Evolutionary conservation across 2,888 invertebrate species (phyloP).

Genomic region (Chrysomela aeneicollis): DNA sequence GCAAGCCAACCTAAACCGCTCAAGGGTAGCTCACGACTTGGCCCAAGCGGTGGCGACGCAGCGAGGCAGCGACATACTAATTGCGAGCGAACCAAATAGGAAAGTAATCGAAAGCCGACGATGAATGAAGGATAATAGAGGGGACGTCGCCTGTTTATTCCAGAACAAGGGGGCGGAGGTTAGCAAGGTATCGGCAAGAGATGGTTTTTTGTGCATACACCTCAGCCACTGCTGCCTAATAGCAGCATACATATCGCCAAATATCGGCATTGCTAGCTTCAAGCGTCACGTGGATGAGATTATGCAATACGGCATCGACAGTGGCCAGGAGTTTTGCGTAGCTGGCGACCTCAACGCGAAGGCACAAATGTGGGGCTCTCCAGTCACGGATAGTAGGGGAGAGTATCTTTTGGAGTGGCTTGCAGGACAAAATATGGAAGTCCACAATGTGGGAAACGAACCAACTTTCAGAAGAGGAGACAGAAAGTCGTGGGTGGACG

Average conservation of each 20-base stretch:
- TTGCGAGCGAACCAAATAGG: conserved; percentile 28
- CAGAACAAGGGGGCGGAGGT: background rate
- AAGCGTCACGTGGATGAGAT: background rate
- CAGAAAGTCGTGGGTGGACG: conserved; percentile 7
- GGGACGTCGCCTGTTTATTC: background rate
- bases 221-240: background rate
- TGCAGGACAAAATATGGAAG: background rate
- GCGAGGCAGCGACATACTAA: conserved; percentile 22
- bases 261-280: background rate
- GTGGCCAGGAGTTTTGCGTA: conserved; percentile 7
- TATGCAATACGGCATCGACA: conserved; percentile 9
- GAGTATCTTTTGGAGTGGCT: background rate
- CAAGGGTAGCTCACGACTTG: conserved; percentile 28
- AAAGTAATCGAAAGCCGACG: background rate
- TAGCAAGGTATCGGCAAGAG: background rate
- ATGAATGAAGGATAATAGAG: background rate
- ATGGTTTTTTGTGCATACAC: background rate
- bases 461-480: conserved; percentile 12
- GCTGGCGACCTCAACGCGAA: background rate
- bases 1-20: conserved; percentile 28
- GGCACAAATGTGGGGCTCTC: background rate
- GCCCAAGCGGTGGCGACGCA: conserved; percentile 13
- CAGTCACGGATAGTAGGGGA: conserved; percentile 6
- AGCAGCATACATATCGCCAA: background rate
- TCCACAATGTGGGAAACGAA: background rate